Base-by-base conservation (phyloP, 2,113 vertebrate genomes). In the Dromiciops gliroides region DNA sequence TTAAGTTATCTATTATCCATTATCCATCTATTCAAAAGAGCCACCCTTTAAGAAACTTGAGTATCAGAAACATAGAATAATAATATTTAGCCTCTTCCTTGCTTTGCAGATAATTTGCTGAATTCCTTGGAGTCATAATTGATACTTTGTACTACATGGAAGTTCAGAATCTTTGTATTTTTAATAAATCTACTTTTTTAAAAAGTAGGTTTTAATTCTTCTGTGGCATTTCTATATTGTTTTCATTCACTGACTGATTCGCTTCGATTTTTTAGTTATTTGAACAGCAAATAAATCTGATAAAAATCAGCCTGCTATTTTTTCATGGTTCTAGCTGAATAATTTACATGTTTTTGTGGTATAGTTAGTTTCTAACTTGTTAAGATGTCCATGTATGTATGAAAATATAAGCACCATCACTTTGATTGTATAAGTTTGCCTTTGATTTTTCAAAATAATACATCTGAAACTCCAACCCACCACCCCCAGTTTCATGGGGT, bases 81-180 rank as follows among this genome's bases (percentile, higher is more conserved):
- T 97, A 97, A 98, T 92, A 56, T 93, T 90, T 11, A 96, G 91
- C 93, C 50, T 97, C 95, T 97, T 97, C 10, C 89, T 97, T 97
- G 83, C 48, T 92, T 97, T 97, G 90, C 97, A 98, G 97, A 96
- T 97, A 95, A 97, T 53, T 96, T 97, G 97, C 97, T 95, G 97
- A 96, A 92, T 96, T 96, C 93, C 91, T 89, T 95, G 93, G 96
- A 95, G 31, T 96, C 95, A 95, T 95, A 94, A 93, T 95, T 96
- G 95, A 92, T 94, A 96, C 48, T 94, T 47, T 92, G 94, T 96
- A 93, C 93, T 96, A 44, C 95, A 96, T n/a, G 95, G 96, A 96
- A 97, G 94, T 91, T 95, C 95, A 51, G 14, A 95, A 93, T 96
- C 96, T 95, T 97, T 93, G 44, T 97, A 95, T 96, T 98, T 95